Percentiles rank a stretch among this genome's conserved stretches.
phyloP scores from a whole-genome alignment of 2,888 invertebrate species.

The Arctia plantaginis region DNA sequence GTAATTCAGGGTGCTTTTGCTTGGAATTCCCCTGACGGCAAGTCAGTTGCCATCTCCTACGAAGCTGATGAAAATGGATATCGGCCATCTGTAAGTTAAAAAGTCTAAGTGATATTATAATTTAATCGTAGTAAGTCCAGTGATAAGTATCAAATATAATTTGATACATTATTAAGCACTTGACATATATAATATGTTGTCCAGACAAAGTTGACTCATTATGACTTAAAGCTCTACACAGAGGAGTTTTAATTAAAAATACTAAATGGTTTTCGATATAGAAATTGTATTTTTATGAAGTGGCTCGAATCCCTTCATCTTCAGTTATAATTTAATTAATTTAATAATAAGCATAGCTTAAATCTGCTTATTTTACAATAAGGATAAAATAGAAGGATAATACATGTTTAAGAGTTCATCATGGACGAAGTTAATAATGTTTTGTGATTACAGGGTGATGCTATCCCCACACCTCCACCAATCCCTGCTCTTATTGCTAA shows the following conservation, averaged over 20 bases:
- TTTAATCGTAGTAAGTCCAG: neutral
- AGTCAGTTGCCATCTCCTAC: slow-evolving; percentile 86
- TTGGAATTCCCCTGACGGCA: slow-evolving; percentile 88
- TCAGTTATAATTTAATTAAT: too few species aligned
- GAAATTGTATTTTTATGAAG: neutral
- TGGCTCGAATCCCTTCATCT: too few species aligned
- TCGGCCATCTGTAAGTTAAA: slow-evolving; percentile 84
- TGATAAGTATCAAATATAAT: neutral
- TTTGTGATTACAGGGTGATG: slow-evolving; percentile 18
- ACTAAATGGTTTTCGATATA: neutral
- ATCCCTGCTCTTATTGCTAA: neutral
- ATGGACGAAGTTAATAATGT: neutral
- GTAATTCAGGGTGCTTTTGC: slow-evolving; percentile 85
- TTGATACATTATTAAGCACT: too few species aligned
- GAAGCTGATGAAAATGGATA: slow-evolving; percentile 90
- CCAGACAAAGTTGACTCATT: neutral
- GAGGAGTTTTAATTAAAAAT: neutral
- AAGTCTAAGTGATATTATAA: neutral
- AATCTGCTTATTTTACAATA: too few species aligned
- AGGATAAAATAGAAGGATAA: too few species aligned
- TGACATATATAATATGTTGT: too few species aligned
- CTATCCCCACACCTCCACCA: slow-evolving; percentile 8
- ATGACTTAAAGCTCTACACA: neutral
- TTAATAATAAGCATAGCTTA: too few species aligned
- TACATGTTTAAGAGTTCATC: too few species aligned